Evolutionary conservation across 64 coral and sea anemone species (phyloP), one percentile per base, ranked within the genome.

Genomic region (Porites australiensis): DNA sequence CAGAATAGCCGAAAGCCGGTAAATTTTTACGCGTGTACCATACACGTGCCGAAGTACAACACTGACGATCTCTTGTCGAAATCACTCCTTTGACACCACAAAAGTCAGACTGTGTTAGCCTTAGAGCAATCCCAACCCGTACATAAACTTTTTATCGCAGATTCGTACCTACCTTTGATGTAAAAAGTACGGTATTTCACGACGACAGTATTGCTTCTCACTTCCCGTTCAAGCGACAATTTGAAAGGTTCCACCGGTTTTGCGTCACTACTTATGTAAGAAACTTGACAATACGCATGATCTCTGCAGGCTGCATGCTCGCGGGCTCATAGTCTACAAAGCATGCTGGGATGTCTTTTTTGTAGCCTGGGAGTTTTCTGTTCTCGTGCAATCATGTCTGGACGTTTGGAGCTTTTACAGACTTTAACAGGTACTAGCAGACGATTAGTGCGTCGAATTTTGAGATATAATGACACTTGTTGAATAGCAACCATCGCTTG

Each of bases 221-320:
- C 8, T 70, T 88, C 50, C 83, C 3, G 14, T 86, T 49, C 83
- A 44, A 79, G 82, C 77, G 82, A 70, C 90, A 78, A 72, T 87
- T 78, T 93, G 91, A 88, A 93, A 88, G 73, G 22, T 50, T 50
- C 8, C 7, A 79, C 27, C 2, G 4, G 2, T 18, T 1, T 93
- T 93, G 64, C 83, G 91, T 88, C 75, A 93, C 63, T 22, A 18
- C 74, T 93, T 62, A 61, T 82, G 81, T 15, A 84, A 84, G 62
- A 84, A 48, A 50, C 3, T 3, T 21, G 7, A 22, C 51, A n/a
- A 19, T 68, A 22, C 63, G 63, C 62, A 84, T 84, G 63, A 50
- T 68, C 19, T 20, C 0, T 16, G 3, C 18, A 0, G 54, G 0
- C 20, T 2, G 44, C 18, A 58, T 12, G 2, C 18, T 84, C 81